Conservation (phyloP, 2,888 invertebrate genomes). For the Athetis lepigone region DNA sequence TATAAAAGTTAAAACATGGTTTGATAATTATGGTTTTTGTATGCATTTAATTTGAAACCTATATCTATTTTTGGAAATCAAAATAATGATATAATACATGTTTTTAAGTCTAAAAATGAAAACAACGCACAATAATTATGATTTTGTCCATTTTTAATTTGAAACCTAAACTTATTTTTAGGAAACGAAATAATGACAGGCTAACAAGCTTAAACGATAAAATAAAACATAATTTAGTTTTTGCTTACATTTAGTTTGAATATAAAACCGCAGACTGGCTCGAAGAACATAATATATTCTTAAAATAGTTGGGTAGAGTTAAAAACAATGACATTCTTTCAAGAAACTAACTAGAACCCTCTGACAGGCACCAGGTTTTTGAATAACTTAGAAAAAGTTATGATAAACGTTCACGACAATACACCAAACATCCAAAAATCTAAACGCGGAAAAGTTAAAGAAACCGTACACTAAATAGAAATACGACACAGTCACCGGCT, state of each 20-base stretch:
- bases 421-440: no score
- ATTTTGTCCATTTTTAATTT: neutral
- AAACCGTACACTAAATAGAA: neutral
- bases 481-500: neutral
- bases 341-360: neutral
- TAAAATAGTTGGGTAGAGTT: neutral
- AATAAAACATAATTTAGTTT: neutral
- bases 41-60: no score
- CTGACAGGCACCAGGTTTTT: neutral
- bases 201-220: neutral
- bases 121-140: no score
- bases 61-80: no score
- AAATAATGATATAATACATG: no score
- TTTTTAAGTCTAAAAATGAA: no score
- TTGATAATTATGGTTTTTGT: no score
- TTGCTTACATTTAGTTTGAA: conserved; percentile 8
- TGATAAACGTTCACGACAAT: no score
- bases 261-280: neutral
- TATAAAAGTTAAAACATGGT: no score
- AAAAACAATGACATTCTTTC: conserved; percentile 13
- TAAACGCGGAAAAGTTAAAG: neutral
- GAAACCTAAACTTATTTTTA: neutral
- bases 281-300: conserved; percentile 11
- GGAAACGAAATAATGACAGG: neutral
- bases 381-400: neutral